These are phyloP conservation scores for Leptinotarsa undecemlineata DNA, from an alignment of 1,140 invertebrate species.

Conservation along the genomic window DNA sequence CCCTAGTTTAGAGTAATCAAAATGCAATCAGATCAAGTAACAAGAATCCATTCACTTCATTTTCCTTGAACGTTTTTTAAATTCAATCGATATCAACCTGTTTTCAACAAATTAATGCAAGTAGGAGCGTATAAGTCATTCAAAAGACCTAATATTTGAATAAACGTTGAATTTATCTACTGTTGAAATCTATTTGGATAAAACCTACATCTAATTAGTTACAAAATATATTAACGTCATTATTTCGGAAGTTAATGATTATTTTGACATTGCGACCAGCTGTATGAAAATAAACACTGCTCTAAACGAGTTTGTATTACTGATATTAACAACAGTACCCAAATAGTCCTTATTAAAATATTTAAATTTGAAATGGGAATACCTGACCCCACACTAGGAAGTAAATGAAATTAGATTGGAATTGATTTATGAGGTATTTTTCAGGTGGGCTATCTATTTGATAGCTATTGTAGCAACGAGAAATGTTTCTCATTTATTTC, in stretches of 20 bases:
- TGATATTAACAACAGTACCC: not conserved
- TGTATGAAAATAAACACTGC: not conserved
- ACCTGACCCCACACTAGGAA: slow-evolving; percentile 5
- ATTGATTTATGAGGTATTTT: not conserved
- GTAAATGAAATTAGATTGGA: not conserved
- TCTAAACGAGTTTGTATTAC: not conserved
- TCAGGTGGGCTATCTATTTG: not conserved
- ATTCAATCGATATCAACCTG: too few species aligned
- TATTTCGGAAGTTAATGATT: slow-evolving; percentile 33
- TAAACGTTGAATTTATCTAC: slow-evolving; percentile 15
- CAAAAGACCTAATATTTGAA: slow-evolving; percentile 1
- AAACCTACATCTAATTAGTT: slow-evolving; percentile 27
- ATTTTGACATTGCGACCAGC: slow-evolving; percentile 19
- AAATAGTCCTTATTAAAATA: slow-evolving; percentile 11
- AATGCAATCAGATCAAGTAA: too few species aligned
- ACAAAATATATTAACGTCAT: slow-evolving; percentile 33
- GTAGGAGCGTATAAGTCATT: too few species aligned
- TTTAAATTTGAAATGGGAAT: slow-evolving; percentile 4
- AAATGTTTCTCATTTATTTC: too few species aligned
- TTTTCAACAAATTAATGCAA: too few species aligned
- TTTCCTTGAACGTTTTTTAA: too few species aligned
- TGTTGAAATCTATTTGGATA: slow-evolving; percentile 4
- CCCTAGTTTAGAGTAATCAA: too few species aligned
- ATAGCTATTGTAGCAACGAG: not conserved
- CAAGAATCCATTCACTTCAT: too few species aligned